Base-by-base conservation (phyloP, 2,797 vertebrate genomes). In the Coregonus ussuriensis region DNA sequence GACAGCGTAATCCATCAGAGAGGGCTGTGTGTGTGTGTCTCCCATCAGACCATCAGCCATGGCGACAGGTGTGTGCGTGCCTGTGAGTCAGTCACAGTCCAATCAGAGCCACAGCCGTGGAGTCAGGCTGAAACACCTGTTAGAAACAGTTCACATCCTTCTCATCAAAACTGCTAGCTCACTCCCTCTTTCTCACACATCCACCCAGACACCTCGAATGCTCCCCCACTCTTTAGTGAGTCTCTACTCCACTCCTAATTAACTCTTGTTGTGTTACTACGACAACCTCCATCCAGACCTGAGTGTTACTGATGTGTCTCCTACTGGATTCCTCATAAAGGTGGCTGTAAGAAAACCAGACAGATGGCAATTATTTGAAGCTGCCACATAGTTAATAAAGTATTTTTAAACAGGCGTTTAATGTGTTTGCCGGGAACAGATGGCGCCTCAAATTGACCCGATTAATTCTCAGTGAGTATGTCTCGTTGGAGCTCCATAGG, bases 391-490 rank as follows among this genome's bases (percentile, higher is more conserved):
- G 88, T 93, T 93, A 94, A 94, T 94, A 92, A 93, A 95, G 91
- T 92, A 92, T 94, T 93, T 94, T 93, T 94, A 94, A 94, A 93
- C 83, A 74, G 92, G 88, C 90, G 78, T 93, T 95, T 94, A 93
- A 89, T 77, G 85, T 89, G 89, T 91, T 91, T 91, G 87, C 86
- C 89, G 59, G 81, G 90, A 94, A 89, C 93, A 95, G 94, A 94
- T 94, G 93, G 93, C 89, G 90, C 83, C 89, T 92, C 92, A 93
- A 95, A 95, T 92, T 90, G 92, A 93, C 91, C 88, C 92, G 87
- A 94, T 95, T 94, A 92, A 94, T 95, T 93, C 90, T 89, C 88
- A 87, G 87, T 88, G 88, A 82, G 88, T 85, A 85, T 52, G 67
- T 59, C 65, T 77, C 84, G 74, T 51, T 52, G 74, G 25, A 70